Conservation (phyloP, 1,140 invertebrate genomes). For the Calliopsis andreniformis region DNA sequence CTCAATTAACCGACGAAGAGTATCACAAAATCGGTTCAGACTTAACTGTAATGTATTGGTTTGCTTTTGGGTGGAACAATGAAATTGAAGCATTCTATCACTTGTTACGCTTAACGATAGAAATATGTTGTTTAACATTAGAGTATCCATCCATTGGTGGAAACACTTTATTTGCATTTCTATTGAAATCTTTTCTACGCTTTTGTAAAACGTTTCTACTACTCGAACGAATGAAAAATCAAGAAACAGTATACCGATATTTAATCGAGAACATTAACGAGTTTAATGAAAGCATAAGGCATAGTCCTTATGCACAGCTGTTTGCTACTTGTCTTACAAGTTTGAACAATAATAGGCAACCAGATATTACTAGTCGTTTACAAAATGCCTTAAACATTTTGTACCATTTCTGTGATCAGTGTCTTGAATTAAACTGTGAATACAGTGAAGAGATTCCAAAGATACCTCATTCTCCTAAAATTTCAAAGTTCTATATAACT, state of each 20-base stretch:
- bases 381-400: slow-evolving; percentile 3
- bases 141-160: slow-evolving; percentile 56
- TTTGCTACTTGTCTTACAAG: slow-evolving; percentile 27
- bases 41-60: slow-evolving; percentile 42
- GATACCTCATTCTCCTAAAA: slow-evolving; percentile 9
- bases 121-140: slow-evolving; percentile 67
- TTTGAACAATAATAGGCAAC: slow-evolving; percentile 22
- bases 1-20: slow-evolving; percentile 61
- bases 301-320: slow-evolving; percentile 41
- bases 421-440: slow-evolving; percentile 17
- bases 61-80: slow-evolving; percentile 54
- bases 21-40: slow-evolving; percentile 51
- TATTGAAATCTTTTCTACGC: slow-evolving; percentile 50
- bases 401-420: slow-evolving; percentile 49
- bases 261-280: slow-evolving; percentile 40
- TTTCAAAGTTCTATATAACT: slow-evolving; percentile 21
- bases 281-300: slow-evolving; percentile 47
- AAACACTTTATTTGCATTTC: slow-evolving; percentile 41
- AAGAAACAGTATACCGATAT: slow-evolving; percentile 25
- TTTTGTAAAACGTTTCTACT: slow-evolving; percentile 20
- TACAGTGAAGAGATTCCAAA: not conserved
- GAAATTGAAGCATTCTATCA: slow-evolving; percentile 54
- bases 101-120: slow-evolving; percentile 66
- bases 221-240: slow-evolving; percentile 18
- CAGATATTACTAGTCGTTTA: not conserved